A percentile compares a stretch with the other conserved stretches of the same genome.
phyloP scores from a whole-genome alignment of 2,888 invertebrate genomes.

The Eilema depressum region DNA sequence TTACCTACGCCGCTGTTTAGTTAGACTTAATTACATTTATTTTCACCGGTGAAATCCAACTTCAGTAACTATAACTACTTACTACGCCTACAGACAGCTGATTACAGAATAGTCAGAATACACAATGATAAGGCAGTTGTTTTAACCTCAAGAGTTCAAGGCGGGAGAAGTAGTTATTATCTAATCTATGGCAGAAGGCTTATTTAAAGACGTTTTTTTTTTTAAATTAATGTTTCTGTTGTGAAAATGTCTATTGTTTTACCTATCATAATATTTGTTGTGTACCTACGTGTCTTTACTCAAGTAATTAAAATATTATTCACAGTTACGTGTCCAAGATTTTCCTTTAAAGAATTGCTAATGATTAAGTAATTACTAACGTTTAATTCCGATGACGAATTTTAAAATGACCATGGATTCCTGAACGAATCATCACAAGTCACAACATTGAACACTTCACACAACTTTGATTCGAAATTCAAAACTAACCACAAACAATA shows the following conservation, averaged over 20 bases:
- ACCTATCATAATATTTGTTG: neutral
- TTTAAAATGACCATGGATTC: neutral
- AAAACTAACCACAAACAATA: constrained; percentile 20
- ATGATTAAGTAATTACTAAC: too few relatives aligned
- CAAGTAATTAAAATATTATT: neutral
- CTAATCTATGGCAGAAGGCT: neutral
- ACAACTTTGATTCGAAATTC: constrained; percentile 19
- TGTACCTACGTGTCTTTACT: neutral
- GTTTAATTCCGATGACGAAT: constrained; percentile 1
- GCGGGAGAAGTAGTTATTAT: neutral
- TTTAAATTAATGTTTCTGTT: neutral
- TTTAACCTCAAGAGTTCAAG: neutral
- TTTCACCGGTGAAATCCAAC: neutral
- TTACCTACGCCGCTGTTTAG: too few relatives aligned
- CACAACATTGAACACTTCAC: constrained; percentile 3
- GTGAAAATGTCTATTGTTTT: neutral
- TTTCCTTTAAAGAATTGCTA: constrained; percentile 7
- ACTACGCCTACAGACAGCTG: neutral
- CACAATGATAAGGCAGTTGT: neutral
- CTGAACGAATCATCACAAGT: constrained; percentile 5
- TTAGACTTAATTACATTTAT: too few relatives aligned
- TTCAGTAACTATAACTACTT: neutral
- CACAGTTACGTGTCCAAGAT: neutral
- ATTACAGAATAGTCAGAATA: neutral
- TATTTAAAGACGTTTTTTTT: neutral